Percentiles rank a stretch among this genome's conserved stretches.
Evolutionary conservation across 1,140 invertebrate species (phyloP).

Genomic region (Thaumatotibia leucotreta): DNA sequence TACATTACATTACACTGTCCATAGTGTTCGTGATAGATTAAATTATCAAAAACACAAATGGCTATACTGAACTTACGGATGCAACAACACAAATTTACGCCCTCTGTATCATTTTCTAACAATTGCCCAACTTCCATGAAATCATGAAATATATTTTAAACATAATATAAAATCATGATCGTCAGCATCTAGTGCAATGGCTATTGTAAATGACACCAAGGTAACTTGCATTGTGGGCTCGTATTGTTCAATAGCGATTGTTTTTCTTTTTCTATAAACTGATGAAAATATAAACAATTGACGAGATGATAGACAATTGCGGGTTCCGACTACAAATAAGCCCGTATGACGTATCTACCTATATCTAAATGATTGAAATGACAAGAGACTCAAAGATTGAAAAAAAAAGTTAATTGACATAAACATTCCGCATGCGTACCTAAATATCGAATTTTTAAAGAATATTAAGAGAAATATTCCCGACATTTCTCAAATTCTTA

Average conservation of each 20-base stretch:
- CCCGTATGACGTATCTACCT: neutral
- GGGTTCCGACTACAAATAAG: neutral
- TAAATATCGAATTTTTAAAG: no score
- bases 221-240: neutral
- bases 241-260: neutral
- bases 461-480: no score
- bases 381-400: neutral
- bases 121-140: slow-evolving; percentile 49
- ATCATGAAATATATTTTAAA: neutral
- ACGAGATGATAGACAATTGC: neutral
- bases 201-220: neutral
- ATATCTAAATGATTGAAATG: neutral
- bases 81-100: slow-evolving; percentile 65
- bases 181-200: neutral
- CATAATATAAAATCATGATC: neutral
- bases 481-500: no score
- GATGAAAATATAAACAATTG: neutral
- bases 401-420: neutral
- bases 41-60: neutral
- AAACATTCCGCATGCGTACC: no score
- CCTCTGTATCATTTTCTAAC: slow-evolving; percentile 56
- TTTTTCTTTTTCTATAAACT: neutral
- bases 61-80: slow-evolving; percentile 39
- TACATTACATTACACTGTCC: slow-evolving; percentile 17
- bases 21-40: no score